These are phyloP conservation scores for Cyprinodon variegatus DNA, from an alignment of 2,113 vertebrate genomes.

Conservation along the genomic window DNA sequence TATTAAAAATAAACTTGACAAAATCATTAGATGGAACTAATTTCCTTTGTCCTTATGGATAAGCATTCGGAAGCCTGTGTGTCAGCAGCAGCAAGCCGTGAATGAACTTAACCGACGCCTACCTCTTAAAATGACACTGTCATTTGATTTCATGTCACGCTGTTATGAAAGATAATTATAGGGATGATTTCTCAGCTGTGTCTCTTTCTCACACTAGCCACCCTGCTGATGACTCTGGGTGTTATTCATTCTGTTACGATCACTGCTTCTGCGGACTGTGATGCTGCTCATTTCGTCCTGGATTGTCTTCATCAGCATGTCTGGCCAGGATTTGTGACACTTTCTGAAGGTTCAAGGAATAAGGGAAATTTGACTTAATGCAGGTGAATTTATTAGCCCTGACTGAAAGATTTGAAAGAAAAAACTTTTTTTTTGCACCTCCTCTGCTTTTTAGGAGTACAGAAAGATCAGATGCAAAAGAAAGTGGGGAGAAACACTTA, in stretches of 20 bases:
- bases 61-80: neutral
- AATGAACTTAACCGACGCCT: neutral
- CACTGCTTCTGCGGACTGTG: conserved; percentile 16
- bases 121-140: conserved; percentile 18
- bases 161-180: conserved; percentile 45
- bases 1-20: neutral
- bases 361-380: conserved; percentile 1
- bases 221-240: conserved; percentile 31
- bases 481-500: conserved; percentile 3
- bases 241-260: conserved; percentile 27
- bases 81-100: neutral
- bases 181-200: conserved; percentile 35
- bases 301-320: conserved; percentile 26
- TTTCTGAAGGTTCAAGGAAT: conserved; percentile 11
- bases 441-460: neutral
- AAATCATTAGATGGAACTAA: neutral
- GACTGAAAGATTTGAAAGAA: neutral
- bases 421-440: neutral
- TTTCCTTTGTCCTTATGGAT: neutral
- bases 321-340: conserved; percentile 17
- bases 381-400: conserved; percentile 1
- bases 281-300: conserved; percentile 24
- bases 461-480: neutral
- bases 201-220: conserved; percentile 13
- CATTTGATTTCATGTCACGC: conserved; percentile 46